phyloP scores from a whole-genome alignment of 2,113 vertebrate species.

The Labrus mixtus region DNA sequence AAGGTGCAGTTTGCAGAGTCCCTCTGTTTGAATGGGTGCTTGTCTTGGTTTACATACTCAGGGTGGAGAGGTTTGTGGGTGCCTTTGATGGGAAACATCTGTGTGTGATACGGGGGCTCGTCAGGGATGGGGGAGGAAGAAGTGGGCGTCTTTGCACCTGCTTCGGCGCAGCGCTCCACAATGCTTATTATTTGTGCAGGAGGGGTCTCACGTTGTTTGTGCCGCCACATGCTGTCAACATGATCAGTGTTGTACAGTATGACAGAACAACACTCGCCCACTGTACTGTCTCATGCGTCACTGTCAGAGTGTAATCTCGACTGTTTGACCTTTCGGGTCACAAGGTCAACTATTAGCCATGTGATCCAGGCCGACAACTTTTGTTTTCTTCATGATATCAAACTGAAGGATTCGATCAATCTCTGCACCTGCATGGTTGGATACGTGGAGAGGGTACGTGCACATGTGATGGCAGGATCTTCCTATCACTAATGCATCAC shows the following conservation, averaged over 20 bases:
- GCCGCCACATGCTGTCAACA: constrained; percentile 79
- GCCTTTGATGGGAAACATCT: constrained; percentile 95
- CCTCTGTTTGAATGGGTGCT: constrained; percentile 87
- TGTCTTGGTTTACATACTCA: constrained; percentile 87
- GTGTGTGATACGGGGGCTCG: constrained; percentile 90
- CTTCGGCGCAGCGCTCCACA: constrained; percentile 90
- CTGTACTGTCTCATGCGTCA: constrained; percentile 3
- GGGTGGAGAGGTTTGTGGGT: constrained; percentile 81
- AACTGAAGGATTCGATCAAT: no score
- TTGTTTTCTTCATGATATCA: no score
- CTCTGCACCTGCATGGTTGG: no score
- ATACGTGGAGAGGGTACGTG: no score
- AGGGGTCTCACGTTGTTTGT: constrained; percentile 81
- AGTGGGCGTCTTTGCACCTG: constrained; percentile 96
- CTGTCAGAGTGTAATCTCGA: constrained; percentile 2
- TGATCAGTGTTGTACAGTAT: constrained; percentile 77
- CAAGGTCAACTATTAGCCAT: background rate
- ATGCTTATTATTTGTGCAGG: constrained; percentile 91
- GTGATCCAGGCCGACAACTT: background rate
- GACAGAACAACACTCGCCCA: constrained; percentile 29
- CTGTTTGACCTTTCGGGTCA: background rate
- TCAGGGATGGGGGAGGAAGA: constrained; percentile 88
- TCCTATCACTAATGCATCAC: background rate
- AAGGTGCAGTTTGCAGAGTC: constrained; percentile 81
- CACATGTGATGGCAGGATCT: background rate